Evolutionary conservation across 2,113 vertebrate genomes (phyloP).

Genomic region (Neoarius graeffei): DNA sequence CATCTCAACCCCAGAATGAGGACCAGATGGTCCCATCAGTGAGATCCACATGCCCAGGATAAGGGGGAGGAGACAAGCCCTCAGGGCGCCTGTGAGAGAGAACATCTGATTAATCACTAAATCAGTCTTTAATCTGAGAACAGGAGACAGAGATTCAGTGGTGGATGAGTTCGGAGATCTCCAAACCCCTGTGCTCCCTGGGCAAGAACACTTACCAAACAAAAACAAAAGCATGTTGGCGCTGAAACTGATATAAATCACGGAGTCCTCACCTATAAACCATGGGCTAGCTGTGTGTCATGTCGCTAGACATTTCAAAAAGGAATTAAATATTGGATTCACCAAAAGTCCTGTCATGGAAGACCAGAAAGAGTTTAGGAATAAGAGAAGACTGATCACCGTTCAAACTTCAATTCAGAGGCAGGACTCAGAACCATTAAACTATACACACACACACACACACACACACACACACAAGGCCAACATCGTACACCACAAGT

Average conservation of each 20-base stretch:
- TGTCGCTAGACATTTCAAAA: neutral
- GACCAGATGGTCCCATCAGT: slow-evolving; percentile 68
- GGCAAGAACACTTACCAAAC: neutral
- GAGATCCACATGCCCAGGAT: slow-evolving; percentile 51
- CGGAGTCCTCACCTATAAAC: neutral
- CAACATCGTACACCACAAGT: slow-evolving; percentile 2
- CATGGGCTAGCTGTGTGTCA: no score
- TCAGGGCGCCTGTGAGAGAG: slow-evolving; percentile 37
- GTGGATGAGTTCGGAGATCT: slow-evolving; percentile 27
- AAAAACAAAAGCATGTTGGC: neutral
- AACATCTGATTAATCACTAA: slow-evolving; percentile 62
- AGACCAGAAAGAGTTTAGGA: neutral
- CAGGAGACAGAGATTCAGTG: slow-evolving; percentile 33
- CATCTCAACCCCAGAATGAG: slow-evolving; percentile 61
- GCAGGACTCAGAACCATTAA: neutral
- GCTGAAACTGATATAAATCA: neutral
- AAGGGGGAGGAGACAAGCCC: slow-evolving; percentile 13
- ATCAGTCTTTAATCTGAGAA: slow-evolving; percentile 61
- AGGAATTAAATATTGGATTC: neutral
- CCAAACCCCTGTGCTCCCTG: neutral
- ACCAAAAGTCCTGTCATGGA: neutral
- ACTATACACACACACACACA: neutral
- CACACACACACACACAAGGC: neutral
- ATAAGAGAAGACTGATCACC: neutral
- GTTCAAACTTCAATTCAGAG: neutral